phyloP scores from a whole-genome alignment of 1,140 invertebrate genomes.

The Drosophila tani region DNA sequence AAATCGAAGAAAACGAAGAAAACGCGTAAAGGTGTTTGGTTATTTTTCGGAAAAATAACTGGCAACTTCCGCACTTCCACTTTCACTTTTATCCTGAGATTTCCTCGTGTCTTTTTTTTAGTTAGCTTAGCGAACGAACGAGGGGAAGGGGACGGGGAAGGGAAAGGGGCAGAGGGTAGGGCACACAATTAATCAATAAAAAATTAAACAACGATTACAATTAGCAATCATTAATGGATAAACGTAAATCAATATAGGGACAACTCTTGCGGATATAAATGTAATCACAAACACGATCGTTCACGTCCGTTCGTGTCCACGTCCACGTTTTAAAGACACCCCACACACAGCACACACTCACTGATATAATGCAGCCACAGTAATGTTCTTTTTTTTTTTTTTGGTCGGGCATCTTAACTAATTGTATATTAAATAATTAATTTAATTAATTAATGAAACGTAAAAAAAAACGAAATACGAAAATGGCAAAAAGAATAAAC shows the following conservation, averaged over 20 bases:
- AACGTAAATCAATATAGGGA: conserved; percentile 39
- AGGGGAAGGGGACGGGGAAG: background rate
- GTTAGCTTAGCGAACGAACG: conserved; percentile 40
- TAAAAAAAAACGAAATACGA: conserved; percentile 2
- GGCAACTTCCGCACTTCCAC: background rate
- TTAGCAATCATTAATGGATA: conserved; percentile 37
- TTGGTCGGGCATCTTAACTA: conserved; percentile 66
- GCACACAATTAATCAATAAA: conserved; percentile 7
- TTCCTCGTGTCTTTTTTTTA: conserved; percentile 17
- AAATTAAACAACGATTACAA: conserved; percentile 52
- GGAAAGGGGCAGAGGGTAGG: background rate
- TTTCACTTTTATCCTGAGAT: conserved; percentile 24
- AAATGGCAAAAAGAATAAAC: conserved; percentile 47
- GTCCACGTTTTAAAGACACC: conserved; percentile 33
- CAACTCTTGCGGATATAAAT: conserved; percentile 23
- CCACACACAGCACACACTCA: conserved; percentile 14
- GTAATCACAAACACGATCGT: conserved; percentile 1
- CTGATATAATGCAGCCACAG: conserved; percentile 31
- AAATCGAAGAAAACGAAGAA: conserved; percentile 18
- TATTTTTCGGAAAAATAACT: conserved; percentile 43
- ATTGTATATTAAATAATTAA: conserved; percentile 79
- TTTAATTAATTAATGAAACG: conserved; percentile 61
- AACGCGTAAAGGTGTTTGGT: conserved; percentile 20
- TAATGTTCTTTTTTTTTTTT: conserved; percentile 34
- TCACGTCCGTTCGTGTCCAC: background rate